phyloP scores from a whole-genome alignment of 2,888 invertebrate genomes.

The Cheilosia impressa region DNA sequence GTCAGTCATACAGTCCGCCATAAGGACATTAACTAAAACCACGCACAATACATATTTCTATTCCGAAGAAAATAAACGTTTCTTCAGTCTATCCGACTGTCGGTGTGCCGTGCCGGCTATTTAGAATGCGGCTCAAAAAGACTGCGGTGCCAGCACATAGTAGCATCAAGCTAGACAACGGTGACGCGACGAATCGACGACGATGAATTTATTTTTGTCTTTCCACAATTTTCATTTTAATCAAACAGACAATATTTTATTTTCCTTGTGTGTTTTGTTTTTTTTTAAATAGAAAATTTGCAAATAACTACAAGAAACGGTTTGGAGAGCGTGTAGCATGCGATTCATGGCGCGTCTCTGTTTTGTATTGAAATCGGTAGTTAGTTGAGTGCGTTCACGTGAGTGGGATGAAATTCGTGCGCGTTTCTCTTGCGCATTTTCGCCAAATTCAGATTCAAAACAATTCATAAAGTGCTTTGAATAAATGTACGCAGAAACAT shows the following conservation, averaged over 20 bases:
- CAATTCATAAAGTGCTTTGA: neutral
- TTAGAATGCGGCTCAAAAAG: conserved; percentile 22
- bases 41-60: conserved; percentile 36
- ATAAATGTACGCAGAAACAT: neutral
- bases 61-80: conserved; percentile 36
- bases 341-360: conserved; percentile 62
- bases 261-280: conserved; percentile 3
- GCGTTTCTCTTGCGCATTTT: conserved; percentile 27
- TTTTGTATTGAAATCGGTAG: conserved; percentile 47
- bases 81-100: conserved; percentile 25
- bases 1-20: conserved; percentile 4
- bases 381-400: conserved; percentile 64
- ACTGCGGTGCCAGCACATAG: neutral
- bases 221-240: conserved; percentile 66
- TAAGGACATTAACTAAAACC: conserved; percentile 37
- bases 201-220: conserved; percentile 71
- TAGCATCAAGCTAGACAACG: conserved; percentile 12
- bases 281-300: conserved; percentile 61
- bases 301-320: conserved; percentile 65
- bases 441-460: neutral
- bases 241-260: conserved; percentile 41
- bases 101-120: conserved; percentile 12
- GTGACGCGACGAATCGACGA: conserved; percentile 41
- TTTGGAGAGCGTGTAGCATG: conserved; percentile 48
- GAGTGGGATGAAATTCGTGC: conserved; percentile 71